These are phyloP conservation scores for Noctilio leporinus DNA, from an alignment of 2,113 vertebrate genomes.

Conservation along the genomic window DNA sequence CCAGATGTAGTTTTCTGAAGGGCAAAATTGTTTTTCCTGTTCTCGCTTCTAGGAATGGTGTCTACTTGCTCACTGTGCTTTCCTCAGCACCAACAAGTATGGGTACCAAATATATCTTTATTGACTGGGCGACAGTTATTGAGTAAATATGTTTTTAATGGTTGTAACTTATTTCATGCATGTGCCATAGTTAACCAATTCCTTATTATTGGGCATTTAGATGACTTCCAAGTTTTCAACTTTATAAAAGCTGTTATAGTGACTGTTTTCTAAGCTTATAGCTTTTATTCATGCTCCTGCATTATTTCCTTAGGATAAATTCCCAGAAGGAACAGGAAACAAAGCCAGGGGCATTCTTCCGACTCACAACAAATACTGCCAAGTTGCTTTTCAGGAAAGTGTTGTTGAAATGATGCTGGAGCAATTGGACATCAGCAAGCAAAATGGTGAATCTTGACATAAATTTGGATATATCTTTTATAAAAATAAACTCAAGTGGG, in stretches of 20 bases:
- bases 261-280: background rate
- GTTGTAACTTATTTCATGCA: background rate
- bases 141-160: conserved; percentile 11
- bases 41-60: background rate
- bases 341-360: background rate
- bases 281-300: background rate
- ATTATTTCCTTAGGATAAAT: background rate
- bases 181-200: background rate
- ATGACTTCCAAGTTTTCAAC: background rate
- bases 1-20: background rate
- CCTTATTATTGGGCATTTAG: background rate
- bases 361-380: background rate
- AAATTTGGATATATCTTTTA: background rate
- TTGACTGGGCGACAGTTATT: background rate
- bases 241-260: background rate
- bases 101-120: background rate
- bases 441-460: background rate
- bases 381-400: background rate
- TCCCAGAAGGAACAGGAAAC: background rate
- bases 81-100: background rate
- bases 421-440: background rate
- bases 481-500: background rate
- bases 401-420: background rate
- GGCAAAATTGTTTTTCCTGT: background rate
- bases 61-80: background rate